Evolutionary conservation across 2,888 invertebrate genomes (phyloP), one percentile per base, ranked within the genome.

Genomic region (Ectobius pallidus): DNA sequence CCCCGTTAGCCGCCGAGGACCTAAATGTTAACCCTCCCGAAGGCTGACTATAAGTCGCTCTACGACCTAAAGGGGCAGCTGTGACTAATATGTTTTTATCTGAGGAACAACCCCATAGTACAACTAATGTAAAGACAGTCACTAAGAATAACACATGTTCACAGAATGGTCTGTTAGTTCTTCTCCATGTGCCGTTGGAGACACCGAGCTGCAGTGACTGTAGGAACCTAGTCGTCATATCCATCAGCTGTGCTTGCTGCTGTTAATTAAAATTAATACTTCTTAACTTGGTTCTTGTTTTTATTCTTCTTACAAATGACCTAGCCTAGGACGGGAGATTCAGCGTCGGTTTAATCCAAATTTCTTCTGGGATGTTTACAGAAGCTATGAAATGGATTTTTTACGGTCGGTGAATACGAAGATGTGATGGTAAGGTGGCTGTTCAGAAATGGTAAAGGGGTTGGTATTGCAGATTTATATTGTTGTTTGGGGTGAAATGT

Each of bases 331-430:
- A n/a, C n/a, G n/a, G n/a, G n/a, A n/a, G n/a, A n/a, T n/a, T n/a
- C n/a, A n/a, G n/a, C n/a, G n/a, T 39, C 42, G 14, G 14, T 32
- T 44, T 63, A 63, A 39, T 65, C 65, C 27, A 65, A 44, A 42
- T 65, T 65, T 65, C 44, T 65, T 42, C 44, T 46, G 18, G 25
- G 65, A n/a, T 44, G 63, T 20, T 18, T 61, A 61, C 61, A 34
- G 61, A 34, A 61, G n/a, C 18, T 30, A 30, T 30, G 44, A 27
- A 14, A 34, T 20, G 65, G 42, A 27, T 62, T 32, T 32, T 18
- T 25, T 18, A 30, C 30, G 25, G 30, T 46, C 27, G 46, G 42
- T 6, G 25, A 61, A 11, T 27, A 39, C 2, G 62, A 62, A 22
- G 30, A 39, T 27, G 34, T 39, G 20, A 62, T 39, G 18, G 18